These are phyloP conservation scores for Halictus rubicundus DNA, from an alignment of 1,140 invertebrate species.

Conservation along the genomic window DNA sequence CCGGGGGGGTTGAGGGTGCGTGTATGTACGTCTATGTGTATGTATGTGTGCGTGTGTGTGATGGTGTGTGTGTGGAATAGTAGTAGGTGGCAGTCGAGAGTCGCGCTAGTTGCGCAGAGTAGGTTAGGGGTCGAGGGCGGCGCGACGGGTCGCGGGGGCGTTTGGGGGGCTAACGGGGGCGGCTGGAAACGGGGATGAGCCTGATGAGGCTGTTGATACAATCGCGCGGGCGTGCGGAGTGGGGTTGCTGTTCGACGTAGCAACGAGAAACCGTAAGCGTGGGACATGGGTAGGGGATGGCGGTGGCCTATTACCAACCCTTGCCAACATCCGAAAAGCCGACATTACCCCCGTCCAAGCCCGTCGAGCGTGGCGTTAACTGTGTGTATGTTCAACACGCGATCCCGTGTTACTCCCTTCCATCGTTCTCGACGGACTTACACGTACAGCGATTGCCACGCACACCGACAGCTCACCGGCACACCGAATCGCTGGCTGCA, in stretches of 20 bases:
- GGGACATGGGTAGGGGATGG: constrained; percentile 49
- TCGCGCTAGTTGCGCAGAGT: constrained; percentile 50
- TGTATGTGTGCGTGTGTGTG: too few relatives aligned
- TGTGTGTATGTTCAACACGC: constrained; percentile 75
- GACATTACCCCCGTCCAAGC: constrained; percentile 66
- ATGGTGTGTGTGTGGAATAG: constrained; percentile 10
- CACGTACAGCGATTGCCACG: constrained; percentile 32
- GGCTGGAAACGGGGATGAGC: constrained; percentile 60
- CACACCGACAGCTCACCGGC: neutral
- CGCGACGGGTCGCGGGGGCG: neutral
- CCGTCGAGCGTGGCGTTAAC: constrained; percentile 65
- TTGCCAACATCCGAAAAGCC: constrained; percentile 74
- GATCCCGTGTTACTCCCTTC: constrained; percentile 72
- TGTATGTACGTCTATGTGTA: too few relatives aligned
- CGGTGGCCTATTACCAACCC: constrained; percentile 73
- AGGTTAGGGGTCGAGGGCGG: constrained; percentile 26
- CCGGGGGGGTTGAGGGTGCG: constrained; percentile 40
- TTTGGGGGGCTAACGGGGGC: too few relatives aligned
- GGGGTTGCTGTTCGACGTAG: constrained; percentile 37
- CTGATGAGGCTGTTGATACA: constrained; percentile 77
- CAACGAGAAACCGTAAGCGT: constrained; percentile 59
- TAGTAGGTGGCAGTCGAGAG: constrained; percentile 59
- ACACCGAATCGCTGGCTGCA: constrained; percentile 21
- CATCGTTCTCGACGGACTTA: constrained; percentile 32
- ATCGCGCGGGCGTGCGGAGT: constrained; percentile 65